Evolutionary conservation across 2,888 invertebrate species (phyloP).

Genomic region (Epinotia demarniana): DNA sequence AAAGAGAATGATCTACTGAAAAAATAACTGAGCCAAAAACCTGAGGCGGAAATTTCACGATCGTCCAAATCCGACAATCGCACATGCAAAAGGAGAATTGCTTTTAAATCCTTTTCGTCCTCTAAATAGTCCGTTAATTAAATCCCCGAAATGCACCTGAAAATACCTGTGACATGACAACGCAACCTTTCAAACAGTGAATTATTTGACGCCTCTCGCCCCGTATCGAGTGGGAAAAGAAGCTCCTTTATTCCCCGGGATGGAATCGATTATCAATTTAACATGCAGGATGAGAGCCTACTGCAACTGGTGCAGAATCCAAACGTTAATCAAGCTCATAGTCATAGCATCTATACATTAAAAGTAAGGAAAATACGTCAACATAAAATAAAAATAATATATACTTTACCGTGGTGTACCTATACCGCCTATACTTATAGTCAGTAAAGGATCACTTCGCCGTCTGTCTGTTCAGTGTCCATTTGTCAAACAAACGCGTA

Average conservation of each 20-base stretch:
- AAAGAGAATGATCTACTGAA: no score
- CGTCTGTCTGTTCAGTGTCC: no score
- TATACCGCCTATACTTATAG: no score
- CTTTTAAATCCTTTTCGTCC: conserved; percentile 14
- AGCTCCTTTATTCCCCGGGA: conserved; percentile 52
- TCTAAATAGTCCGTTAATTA: conserved; percentile 18
- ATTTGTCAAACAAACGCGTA: no score
- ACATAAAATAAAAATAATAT: no score
- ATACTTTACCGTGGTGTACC: no score
- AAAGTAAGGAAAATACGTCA: no score
- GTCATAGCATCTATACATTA: no score
- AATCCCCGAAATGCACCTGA: conserved; percentile 15
- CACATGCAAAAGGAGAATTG: background rate
- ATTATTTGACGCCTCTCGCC: conserved; percentile 49
- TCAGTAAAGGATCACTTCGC: no score
- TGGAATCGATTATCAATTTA: conserved; percentile 63
- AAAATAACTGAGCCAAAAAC: no score
- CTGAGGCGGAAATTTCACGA: no score
- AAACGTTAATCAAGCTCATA: background rate
- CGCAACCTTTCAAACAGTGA: conserved; percentile 40
- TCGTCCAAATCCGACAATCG: background rate
- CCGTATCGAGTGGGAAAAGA: conserved; percentile 48
- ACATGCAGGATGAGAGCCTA: conserved; percentile 54
- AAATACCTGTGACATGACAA: conserved; percentile 31
- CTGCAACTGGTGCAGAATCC: conserved; percentile 26